Evolutionary conservation across 2,113 vertebrate species (phyloP).

Genomic region (Calidris pygmaea): DNA sequence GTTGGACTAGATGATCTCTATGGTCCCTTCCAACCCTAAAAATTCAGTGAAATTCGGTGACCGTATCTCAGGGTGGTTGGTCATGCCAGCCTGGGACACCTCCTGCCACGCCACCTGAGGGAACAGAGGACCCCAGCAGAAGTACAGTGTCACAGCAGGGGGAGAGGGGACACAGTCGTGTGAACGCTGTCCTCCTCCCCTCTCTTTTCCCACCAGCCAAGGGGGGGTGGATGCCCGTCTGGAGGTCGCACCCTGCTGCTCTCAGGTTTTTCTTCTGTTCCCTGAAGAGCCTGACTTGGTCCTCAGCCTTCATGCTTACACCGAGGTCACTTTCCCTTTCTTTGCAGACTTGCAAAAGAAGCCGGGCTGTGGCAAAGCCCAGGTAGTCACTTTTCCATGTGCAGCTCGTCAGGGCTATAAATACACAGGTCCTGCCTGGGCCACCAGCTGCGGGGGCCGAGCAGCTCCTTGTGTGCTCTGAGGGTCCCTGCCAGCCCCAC

Average conservation of each 20-base stretch:
- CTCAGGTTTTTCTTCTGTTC: neutral
- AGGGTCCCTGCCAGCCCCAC: too few species aligned
- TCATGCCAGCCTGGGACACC: too few species aligned
- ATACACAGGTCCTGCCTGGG: neutral
- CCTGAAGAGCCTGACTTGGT: neutral
- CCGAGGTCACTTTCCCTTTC: neutral
- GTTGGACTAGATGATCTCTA: too few species aligned
- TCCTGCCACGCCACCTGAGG: too few species aligned
- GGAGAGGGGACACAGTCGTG: fast-evolving
- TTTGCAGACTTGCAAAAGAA: neutral
- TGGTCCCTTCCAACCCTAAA: too few species aligned
- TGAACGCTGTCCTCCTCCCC: neutral
- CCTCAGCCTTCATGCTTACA: neutral
- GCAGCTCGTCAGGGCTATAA: neutral
- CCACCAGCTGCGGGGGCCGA: neutral
- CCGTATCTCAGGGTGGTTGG: fast-evolving
- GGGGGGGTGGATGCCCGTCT: neutral
- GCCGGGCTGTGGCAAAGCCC: neutral
- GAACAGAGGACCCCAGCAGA: neutral
- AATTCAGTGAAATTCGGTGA: too few species aligned
- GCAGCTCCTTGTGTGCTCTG: neutral
- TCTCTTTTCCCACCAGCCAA: too few species aligned
- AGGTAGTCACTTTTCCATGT: neutral
- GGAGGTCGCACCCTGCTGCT: neutral
- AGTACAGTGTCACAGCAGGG: fast-evolving